Percentiles rank a stretch among this genome's conserved stretches.
phyloP scores from a whole-genome alignment of 2,797 vertebrate genomes.

The Sciaenops ocellatus region DNA sequence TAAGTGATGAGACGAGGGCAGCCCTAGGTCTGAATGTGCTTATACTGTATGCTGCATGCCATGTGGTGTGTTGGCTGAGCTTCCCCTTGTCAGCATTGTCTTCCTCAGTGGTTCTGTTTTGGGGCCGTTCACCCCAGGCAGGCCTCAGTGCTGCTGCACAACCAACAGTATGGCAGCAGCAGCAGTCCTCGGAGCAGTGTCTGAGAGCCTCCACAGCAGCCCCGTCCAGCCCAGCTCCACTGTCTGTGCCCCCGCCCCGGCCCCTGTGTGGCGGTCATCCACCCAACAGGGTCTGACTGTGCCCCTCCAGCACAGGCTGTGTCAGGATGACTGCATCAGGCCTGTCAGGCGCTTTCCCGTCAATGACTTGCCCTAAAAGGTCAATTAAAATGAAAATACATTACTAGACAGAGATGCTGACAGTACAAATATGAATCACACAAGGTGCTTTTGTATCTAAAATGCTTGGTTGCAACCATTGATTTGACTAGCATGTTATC shows the following conservation, averaged over 20 bases:
- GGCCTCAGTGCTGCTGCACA: conserved; percentile 43
- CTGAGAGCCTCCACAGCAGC: conserved; percentile 58
- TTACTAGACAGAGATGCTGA: conserved; percentile 21
- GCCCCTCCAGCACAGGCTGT: conserved; percentile 61
- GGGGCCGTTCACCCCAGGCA: conserved; percentile 22
- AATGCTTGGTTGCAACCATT: conserved; percentile 41
- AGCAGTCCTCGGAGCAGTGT: conserved; percentile 54
- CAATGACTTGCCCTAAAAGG: conserved; percentile 93
- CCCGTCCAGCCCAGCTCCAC: conserved; percentile 50
- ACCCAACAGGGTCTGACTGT: conserved; percentile 46
- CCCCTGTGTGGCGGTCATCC: conserved; percentile 38
- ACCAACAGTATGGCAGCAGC: conserved; percentile 51
- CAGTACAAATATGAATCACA: conserved; percentile 2
- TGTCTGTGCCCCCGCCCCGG: conserved; percentile 32
- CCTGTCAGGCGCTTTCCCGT: conserved; percentile 95
- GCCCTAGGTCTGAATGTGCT: conserved; percentile 73
- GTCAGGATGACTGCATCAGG: conserved; percentile 99
- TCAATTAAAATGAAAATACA: conserved; percentile 36
- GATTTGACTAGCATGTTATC: conserved; percentile 37
- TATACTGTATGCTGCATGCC: conserved; percentile 70
- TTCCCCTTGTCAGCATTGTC: conserved; percentile 51
- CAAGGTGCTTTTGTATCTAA: background rate
- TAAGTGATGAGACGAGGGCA: conserved; percentile 49
- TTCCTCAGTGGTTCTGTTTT: conserved; percentile 38
- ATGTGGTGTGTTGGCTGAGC: conserved; percentile 58